These are phyloP conservation scores for Promerops cafer DNA, from an alignment of 2,113 vertebrate genomes.

Conservation along the genomic window DNA sequence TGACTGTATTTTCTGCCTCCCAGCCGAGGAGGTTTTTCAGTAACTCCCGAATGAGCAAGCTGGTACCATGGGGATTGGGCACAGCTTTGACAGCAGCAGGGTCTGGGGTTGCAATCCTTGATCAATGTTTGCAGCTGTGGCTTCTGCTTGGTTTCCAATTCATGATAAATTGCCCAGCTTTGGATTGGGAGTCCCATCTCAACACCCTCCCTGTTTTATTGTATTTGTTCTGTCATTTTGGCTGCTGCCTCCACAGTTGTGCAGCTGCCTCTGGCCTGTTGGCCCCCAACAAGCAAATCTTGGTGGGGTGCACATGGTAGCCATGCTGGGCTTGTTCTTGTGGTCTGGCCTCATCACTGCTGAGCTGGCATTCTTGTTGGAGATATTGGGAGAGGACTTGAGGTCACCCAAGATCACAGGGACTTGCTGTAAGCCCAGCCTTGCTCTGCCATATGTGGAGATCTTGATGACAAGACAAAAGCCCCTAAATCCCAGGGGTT, in stretches of 20 bases:
- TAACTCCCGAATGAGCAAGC: neutral
- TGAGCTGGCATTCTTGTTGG: neutral
- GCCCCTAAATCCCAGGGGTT: neutral
- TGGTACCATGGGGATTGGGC: neutral
- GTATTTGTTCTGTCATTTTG: neutral
- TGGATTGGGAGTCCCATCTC: neutral
- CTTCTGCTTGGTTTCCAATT: neutral
- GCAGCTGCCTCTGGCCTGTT: neutral
- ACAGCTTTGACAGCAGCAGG: neutral
- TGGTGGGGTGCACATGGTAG: neutral
- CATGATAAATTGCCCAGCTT: neutral
- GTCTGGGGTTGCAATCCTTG: neutral
- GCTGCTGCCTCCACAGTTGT: neutral
- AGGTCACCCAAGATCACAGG: neutral
- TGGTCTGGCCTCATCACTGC: neutral
- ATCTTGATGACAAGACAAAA: neutral
- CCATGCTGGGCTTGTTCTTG: neutral
- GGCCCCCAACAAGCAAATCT: neutral
- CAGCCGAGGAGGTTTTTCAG: neutral
- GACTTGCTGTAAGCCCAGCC: neutral
- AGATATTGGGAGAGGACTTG: neutral
- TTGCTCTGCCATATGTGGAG: neutral
- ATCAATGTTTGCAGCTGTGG: neutral
- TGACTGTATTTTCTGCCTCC: neutral
- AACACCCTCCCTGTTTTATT: fast-evolving